Conservation (phyloP, 1,140 invertebrate genomes). For the Philopotamus ludificatus region DNA sequence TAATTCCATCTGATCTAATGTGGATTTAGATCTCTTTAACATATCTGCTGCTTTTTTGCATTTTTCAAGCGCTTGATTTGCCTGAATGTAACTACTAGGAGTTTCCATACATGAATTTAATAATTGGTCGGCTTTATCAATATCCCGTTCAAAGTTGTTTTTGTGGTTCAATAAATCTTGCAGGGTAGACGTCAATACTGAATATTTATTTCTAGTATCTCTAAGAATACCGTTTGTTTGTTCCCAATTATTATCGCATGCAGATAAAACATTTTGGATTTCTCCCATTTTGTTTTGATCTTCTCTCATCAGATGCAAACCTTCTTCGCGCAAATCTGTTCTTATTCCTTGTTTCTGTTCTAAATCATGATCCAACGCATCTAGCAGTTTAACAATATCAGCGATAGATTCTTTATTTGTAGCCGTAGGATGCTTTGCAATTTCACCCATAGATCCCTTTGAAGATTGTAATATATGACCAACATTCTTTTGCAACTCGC, state of each 20-base stretch:
- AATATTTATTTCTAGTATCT: conserved; percentile 74
- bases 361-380: conserved; percentile 50
- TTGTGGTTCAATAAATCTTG: conserved; percentile 74
- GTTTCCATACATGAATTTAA: conserved; percentile 60
- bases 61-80: conserved; percentile 67
- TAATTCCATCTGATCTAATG: conserved; percentile 72
- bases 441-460: conserved; percentile 55
- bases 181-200: conserved; percentile 68
- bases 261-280: conserved; percentile 74
- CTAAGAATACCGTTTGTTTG: conserved; percentile 70
- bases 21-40: conserved; percentile 71
- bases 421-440: conserved; percentile 59
- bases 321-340: conserved; percentile 62
- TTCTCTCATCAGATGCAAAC: conserved; percentile 73
- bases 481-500: conserved; percentile 64
- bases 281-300: conserved; percentile 75
- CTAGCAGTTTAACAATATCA: conserved; percentile 57
- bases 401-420: conserved; percentile 62
- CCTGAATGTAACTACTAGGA: conserved; percentile 65
- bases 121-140: conserved; percentile 65
- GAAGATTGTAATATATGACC: conserved; percentile 62
- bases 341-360: conserved; percentile 53
- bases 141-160: conserved; percentile 65
- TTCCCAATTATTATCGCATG: conserved; percentile 77
- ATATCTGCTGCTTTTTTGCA: conserved; percentile 72